Percentiles rank a stretch among this genome's conserved stretches.
These are phyloP conservation scores for Agrilus cyanescens DNA, from an alignment of 2,888 invertebrate species.

Conservation along the genomic window DNA sequence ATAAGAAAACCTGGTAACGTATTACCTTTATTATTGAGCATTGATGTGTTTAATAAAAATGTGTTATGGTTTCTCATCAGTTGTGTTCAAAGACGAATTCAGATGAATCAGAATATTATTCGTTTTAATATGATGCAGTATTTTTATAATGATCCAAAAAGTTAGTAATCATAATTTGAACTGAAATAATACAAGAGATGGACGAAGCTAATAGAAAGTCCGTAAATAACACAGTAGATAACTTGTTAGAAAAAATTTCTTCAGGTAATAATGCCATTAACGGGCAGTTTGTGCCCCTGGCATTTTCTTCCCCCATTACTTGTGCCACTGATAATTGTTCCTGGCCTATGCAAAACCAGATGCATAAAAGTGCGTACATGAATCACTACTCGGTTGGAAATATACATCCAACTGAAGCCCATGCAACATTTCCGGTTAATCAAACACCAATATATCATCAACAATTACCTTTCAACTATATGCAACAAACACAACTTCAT, in stretches of 20 bases:
- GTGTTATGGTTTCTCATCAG: no score
- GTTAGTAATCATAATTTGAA: conserved; percentile 5
- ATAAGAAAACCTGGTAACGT: no score
- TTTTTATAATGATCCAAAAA: conserved; percentile 2
- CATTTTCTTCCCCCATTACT: conserved; percentile 33
- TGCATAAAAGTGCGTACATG: conserved; percentile 17
- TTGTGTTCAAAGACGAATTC: no score
- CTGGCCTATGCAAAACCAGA: conserved; percentile 20
- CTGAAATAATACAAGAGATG: conserved; percentile 20
- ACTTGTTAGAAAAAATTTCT: conserved; percentile 48
- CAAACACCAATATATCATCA: conserved; percentile 13
- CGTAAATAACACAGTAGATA: conserved; percentile 36
- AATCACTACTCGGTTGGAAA: conserved; percentile 7
- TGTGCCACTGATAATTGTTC: conserved; percentile 21
- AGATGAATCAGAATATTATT: no score
- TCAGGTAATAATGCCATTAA: conserved; percentile 45
- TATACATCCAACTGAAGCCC: conserved; percentile 9
- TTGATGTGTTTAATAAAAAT: no score
- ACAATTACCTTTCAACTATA: conserved; percentile 14
- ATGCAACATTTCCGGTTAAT: conserved; percentile 14
- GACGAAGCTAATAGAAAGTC: conserved; percentile 26
- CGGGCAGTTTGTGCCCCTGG: conserved; percentile 44
- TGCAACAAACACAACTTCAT: conserved; percentile 11
- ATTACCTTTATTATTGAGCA: no score
- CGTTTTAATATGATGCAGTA: not conserved